phyloP scores from a whole-genome alignment of 2,113 vertebrate species.

The Zeus faber region DNA sequence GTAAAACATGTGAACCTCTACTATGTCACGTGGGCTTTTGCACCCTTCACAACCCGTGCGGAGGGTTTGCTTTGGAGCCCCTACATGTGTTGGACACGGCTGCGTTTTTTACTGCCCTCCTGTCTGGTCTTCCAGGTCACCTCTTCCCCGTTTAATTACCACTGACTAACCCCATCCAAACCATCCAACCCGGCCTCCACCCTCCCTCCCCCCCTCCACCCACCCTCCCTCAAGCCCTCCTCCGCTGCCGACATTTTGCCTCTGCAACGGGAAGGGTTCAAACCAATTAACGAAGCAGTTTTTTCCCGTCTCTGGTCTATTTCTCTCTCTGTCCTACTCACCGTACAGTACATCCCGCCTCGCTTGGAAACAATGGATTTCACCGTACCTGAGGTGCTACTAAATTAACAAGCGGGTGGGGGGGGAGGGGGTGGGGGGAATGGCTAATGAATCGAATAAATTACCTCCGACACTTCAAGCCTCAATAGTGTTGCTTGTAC shows the following conservation, averaged over 20 bases:
- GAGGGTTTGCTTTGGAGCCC: too few species aligned
- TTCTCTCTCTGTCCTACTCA: neutral
- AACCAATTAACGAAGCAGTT: slow-evolving; percentile 77
- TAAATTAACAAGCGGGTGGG: too few species aligned
- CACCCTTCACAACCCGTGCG: too few species aligned
- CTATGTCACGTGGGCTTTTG: too few species aligned
- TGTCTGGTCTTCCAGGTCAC: slow-evolving; percentile 73
- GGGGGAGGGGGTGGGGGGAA: neutral
- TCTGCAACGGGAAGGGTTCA: slow-evolving; percentile 72
- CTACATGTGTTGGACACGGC: slow-evolving; percentile 1
- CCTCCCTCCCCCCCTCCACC: slow-evolving; percentile 19
- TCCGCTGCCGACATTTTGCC: slow-evolving; percentile 72
- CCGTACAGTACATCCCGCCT: neutral
- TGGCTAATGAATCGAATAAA: slow-evolving; percentile 22
- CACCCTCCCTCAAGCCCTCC: slow-evolving; percentile 10
- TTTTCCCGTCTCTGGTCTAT: slow-evolving; percentile 59
- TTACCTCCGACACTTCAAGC: slow-evolving; percentile 5
- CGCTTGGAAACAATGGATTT: neutral
- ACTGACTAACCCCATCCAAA: slow-evolving; percentile 43
- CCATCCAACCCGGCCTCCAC: slow-evolving; percentile 58
- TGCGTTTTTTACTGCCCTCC: slow-evolving; percentile 70
- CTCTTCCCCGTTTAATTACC: slow-evolving; percentile 78
- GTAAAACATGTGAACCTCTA: too few species aligned
- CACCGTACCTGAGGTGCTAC: neutral
- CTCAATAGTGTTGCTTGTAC: neutral